Evolutionary conservation across 2,888 invertebrate genomes (phyloP).

Genomic region (Tetragnatha montana): DNA sequence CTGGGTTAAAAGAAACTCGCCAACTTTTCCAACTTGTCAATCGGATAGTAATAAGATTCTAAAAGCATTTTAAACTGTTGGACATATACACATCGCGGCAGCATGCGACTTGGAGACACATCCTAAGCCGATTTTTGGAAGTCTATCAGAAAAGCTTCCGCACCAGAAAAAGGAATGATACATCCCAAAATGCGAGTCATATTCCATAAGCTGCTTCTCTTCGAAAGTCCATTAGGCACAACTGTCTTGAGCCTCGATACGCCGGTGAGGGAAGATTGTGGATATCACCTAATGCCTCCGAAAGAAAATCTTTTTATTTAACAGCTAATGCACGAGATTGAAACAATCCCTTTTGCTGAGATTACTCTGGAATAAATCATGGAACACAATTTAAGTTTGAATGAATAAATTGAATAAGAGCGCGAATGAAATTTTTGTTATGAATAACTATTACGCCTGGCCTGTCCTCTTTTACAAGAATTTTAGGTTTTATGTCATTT

Average conservation of each 20-base stretch:
- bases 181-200: slow-evolving; percentile 18
- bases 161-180: neutral
- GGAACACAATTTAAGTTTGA: neutral
- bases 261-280: no score
- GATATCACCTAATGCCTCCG: no score
- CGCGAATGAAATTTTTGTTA: neutral
- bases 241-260: no score
- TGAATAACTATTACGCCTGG: no score
- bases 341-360: neutral
- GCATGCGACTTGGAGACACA: neutral
- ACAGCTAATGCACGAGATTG: neutral
- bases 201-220: slow-evolving; percentile 33
- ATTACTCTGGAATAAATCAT: neutral
- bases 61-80: slow-evolving; percentile 31
- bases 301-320: neutral
- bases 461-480: no score
- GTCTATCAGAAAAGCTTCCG: slow-evolving; percentile 4
- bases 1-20: neutral
- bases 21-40: neutral
- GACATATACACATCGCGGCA: neutral
- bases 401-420: neutral
- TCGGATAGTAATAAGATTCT: slow-evolving; percentile 4
- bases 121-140: slow-evolving; percentile 28
- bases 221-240: slow-evolving; percentile 20
- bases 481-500: no score